Evolutionary conservation across 2,888 invertebrate genomes (phyloP), one percentile per base, ranked within the genome.

Genomic region (Malachius bipustulatus): DNA sequence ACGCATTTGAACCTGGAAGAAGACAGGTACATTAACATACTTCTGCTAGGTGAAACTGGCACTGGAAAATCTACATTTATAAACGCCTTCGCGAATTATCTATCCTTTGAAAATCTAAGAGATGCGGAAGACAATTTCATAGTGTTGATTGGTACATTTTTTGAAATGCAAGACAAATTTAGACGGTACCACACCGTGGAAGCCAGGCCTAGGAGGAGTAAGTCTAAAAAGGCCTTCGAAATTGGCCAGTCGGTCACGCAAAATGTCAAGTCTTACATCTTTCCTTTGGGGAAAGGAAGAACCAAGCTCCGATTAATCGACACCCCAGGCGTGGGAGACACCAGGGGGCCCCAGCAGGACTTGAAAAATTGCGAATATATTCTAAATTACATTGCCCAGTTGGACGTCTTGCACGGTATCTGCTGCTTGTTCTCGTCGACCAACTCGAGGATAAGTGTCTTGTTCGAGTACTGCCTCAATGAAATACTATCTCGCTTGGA

Each of bases 321-420:
- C 38, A 57, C 59, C 2, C 59, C 59, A 4, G 59, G 58, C 6
- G 51, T 59, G 39, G 51, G 51, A 2, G 55, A 54, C 32, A 51
- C 50, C 2, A 43, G 50, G 13, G 56, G 55, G 2, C 40, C 43
- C 4, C 38, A 42, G 16, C 41, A 49, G 24, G 52, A 54, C 30
- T 41, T 51, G 16, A 32, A 37, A n/a, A 57, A 56, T 32, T 55
- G 51, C 37, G 55, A 56, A 32, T 49, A 49, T 15, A 50, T 57
- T 16, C 39, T 60, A 8, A 41, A 44, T 3, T 56, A 55, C 36
- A 53, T 60, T 13, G 44, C 50, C 14, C 44, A 52, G 15, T 37
- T 54, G 8, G 42, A 55, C 10, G 38, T 56, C 16, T 36, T 60
- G 1, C 57, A 60, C 36, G 56, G 54, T 2, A 55, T 59, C 26